Base-by-base conservation (phyloP, 2,113 vertebrate genomes). In the Picathartes gymnocephalus region DNA sequence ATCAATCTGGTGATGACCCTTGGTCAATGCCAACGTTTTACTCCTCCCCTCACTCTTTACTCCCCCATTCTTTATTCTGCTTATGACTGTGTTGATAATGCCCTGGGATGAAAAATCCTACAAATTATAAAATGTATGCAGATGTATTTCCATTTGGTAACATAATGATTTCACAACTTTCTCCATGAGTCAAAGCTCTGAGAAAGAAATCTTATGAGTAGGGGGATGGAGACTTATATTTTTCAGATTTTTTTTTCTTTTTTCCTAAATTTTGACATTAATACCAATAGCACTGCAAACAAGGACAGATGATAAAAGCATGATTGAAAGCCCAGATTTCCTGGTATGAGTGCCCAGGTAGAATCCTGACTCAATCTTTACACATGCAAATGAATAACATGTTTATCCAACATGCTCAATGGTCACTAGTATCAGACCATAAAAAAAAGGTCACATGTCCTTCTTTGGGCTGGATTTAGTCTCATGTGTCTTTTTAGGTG, bases 71-170 rank as follows among this genome's bases (percentile, higher is more conserved):
- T 76, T 80, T 48, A 40, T 92, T 90, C 66, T 95, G 93, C 89
- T 95, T 95, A 89, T 50, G 81, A 92, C 81, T 96, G 58, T 79
- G 74, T 88, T 76, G 44, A 79, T 51, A 93, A 91, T 22, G 37
- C 27, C 83, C 37, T 57, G 62, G 84, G 72, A 96, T 93, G 51
- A 95, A 97, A 94, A 96, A 87, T 83, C 28, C 44, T 93, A 24
- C 35, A 92, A 95, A 97, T 95, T 90, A 96, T 71, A 97, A 95
- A 86, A 73, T 23, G 25, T 70, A 79, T 61, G 80, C 53, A 73
- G 33, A 19, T 44, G 7, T 92, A 92, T 80, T 97, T 71, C 57
- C 81, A 8, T 77, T 96, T 95, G 90, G 57, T 65, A 48, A n/a
- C 19, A 42, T 30, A 74, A 48, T 37, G 73, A 76, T 64, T 94